Base-by-base conservation (phyloP, 1,140 invertebrate genomes). In the Nasonia longicornis region DNA sequence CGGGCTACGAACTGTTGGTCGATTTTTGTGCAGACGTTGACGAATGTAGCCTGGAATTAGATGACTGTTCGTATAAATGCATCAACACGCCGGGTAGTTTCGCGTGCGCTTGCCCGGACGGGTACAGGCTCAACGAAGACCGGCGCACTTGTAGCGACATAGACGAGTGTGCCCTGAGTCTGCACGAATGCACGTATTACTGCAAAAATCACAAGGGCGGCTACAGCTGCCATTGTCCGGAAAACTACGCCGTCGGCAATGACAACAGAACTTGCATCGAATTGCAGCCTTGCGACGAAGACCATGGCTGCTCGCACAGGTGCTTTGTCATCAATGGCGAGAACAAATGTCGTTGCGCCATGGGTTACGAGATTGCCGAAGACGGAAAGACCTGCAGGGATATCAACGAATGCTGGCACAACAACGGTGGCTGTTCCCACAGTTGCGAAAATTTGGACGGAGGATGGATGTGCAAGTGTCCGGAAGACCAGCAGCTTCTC, bases 321-420 rank as follows among this genome's bases (percentile, higher is more conserved):
- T 96, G 95, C 87, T 89, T 93, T 71, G 95, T 95, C 83, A 91
- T 91, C 0, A 88, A 91, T n/a, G 95, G 95, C 0, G 92, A 91
- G 6, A 94, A 91, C 84, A 83, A 90, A 29, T 96, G 95, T 85
- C 84, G 89, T 69, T 95, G 94, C 87, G 93, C 94, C 0, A 84
- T 87, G 1, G 93, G 93, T 26, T 93, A 91, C 82, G 82, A 86
- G 22, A 87, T 94, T 6, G 84, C 84, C 0, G 84, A 84, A 10
- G 92, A 93, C 79, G 74, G 81, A 11, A 89, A 86, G 78, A 90
- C 86, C 16, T 94, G 93, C 83, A 89, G 91, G 82, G 91, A 94
- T 84, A 89, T 94, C 31, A 92, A 94, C 86, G 94, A 94, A 83
- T 95, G 94, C 83, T 82, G 87, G 10, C 83, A 82, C 20, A 86